Conservation (phyloP, 2,113 vertebrate genomes). For the Neoarius graeffei region DNA sequence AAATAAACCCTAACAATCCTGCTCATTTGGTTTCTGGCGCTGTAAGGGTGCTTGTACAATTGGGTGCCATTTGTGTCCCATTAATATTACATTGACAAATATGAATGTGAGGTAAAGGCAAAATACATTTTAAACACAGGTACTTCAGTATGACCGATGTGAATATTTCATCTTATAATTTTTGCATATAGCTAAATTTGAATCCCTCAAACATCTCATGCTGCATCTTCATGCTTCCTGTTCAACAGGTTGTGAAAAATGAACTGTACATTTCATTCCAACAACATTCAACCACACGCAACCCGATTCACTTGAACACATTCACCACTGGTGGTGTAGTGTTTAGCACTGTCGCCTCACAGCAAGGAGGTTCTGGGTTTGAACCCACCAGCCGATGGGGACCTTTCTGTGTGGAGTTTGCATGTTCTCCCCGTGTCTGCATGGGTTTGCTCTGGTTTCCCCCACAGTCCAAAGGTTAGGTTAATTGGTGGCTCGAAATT, state of each 20-base stretch:
- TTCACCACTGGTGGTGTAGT: background rate
- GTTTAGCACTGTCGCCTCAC: too few species aligned
- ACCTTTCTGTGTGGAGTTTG: too few species aligned
- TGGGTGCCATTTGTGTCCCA: background rate
- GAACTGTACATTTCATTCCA: background rate
- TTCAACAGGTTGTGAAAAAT: background rate
- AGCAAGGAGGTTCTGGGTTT: too few species aligned
- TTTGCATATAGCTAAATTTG: background rate
- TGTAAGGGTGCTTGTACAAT: background rate
- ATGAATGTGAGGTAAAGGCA: background rate
- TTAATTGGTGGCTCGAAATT: too few species aligned
- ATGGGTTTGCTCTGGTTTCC: too few species aligned
- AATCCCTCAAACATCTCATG: background rate
- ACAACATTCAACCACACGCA: background rate
- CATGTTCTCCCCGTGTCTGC: too few species aligned
- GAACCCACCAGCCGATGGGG: too few species aligned
- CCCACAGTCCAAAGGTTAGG: too few species aligned
- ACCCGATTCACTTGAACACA: background rate
- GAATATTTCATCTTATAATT: background rate
- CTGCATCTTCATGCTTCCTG: background rate
- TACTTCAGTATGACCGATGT: background rate
- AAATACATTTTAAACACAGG: background rate
- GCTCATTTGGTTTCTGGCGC: background rate
- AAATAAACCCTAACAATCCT: background rate
- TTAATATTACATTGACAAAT: background rate